Evolutionary conservation across 2,888 invertebrate genomes (phyloP), one percentile per base, ranked within the genome.

Genomic region (Drosophila kanekoi): DNA sequence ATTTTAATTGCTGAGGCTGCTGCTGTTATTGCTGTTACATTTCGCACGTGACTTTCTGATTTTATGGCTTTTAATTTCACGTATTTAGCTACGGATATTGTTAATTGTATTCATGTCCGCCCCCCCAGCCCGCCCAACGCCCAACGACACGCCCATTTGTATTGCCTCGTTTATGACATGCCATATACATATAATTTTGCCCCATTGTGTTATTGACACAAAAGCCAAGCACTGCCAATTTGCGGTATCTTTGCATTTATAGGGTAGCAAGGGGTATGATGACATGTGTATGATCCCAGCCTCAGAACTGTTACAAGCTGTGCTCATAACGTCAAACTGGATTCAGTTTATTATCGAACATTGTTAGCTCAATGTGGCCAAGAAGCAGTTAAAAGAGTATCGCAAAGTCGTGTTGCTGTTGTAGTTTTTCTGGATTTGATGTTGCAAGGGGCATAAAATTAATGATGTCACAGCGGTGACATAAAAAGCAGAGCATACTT

Each of bases 21-120:
- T 56, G 63, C 52, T 78, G 65, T 72, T 77, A 65, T 65, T 80
- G 87, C 73, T 71, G 74, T 72, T 68, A 73, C 73, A 77, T 79
- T 81, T 86, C 72, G 87, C 90, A 89, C 90, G 90, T 90, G 90
- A 89, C 89, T 84, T 85, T 77, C 56, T 71, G 81, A 90, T 85
- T 90, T 89, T 89, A 90, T 91, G 77, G 87, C 82, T 84, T 91
- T 90, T 90, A 89, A 90, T 89, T 90, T 91, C 82, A 80, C 75
- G 79, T 88, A 87, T 88, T 90, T 81, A 85, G 89, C 82, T 82
- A 81, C 81, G 80, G 88, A 76, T 83, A 88, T 84, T 84, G 85
- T 88, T 90, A 79, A 88, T 86, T 88, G 79, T 85, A 74, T 79
- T 75, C 68, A 56, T 37, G 47, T 38, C 8, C 49, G 41, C 35